Base-by-base conservation (phyloP, 2,113 vertebrate genomes). In the Gadus chalcogrammus region DNA sequence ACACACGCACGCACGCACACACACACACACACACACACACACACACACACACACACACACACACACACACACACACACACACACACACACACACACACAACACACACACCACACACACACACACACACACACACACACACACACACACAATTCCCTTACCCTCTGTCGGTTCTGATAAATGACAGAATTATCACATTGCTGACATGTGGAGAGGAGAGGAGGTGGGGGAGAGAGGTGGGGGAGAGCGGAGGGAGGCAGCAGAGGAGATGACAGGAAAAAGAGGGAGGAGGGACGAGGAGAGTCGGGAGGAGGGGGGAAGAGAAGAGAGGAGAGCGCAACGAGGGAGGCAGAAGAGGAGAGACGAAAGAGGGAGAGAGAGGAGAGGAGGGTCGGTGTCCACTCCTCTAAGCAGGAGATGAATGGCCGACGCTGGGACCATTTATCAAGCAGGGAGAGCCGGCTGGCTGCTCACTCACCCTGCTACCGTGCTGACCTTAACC, bases 111-210 rank as follows among this genome's bases (percentile, higher is more conserved):
- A 72, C 58, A 82, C 84, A 88, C 91, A 74, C 42, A 64, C 58
- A 72, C 28, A 69, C 31, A 76, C 75, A 65, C 69, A 75, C 64
- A 75, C 64, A 74, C 61, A 71, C 68, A 52, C 22, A 24, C 1
- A 24, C 22, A 1, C 22, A 7, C 38, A 42, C 38, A 42, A 42
- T 12, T 61, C 12, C 61, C 85, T 82, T 90, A 92, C 93, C 91
- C 93, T 93, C 88, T 76, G 81, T 85, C 88, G 87, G 91, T 79
- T 75, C 87, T 97, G 96, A 97, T 94, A 99, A 96, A 95, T 96
- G 95, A 96, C 95, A 96, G 95, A 98, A 96, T 93, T 95, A 97
- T 96, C 95, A 92, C 96, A 98, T 96, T 97, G 95, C 95, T 96
- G 95, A 95, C 94, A 96, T 92, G 94, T 95, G 94, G 94, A 93